Evolutionary conservation across 1,140 invertebrate species (phyloP).

Genomic region (Batillaria attramentaria): DNA sequence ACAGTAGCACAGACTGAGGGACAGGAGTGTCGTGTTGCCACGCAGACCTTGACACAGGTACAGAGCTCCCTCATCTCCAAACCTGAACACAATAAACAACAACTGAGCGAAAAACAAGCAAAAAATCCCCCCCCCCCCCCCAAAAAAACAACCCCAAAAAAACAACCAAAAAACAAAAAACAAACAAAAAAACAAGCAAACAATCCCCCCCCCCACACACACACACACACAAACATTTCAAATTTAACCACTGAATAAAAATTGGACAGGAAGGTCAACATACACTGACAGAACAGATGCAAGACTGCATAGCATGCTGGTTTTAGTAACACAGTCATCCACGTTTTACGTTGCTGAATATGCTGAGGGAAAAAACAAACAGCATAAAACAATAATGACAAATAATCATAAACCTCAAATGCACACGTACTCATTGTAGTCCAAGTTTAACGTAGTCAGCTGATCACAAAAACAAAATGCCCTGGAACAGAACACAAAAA

Average conservation of each 20-base stretch:
- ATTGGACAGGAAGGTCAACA: neutral
- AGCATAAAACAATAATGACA: no score
- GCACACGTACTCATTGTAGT: slow-evolving; percentile 70
- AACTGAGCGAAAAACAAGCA: slow-evolving; percentile 69
- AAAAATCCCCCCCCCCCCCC: neutral
- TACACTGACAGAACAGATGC: neutral
- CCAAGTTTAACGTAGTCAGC: slow-evolving; percentile 62
- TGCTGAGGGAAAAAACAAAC: no score
- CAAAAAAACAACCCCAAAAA: neutral
- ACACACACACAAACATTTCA: neutral
- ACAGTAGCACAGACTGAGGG: slow-evolving; percentile 67
- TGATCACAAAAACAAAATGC: slow-evolving; percentile 53
- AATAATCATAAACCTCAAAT: neutral
- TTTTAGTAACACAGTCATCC: neutral
- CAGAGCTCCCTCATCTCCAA: slow-evolving; percentile 67
- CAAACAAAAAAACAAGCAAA: neutral
- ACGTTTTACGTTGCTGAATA: no score
- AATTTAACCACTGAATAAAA: no score
- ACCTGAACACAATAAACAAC: slow-evolving; percentile 51
- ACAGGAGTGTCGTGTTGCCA: slow-evolving; percentile 62
- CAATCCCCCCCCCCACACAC: slow-evolving; percentile 1
- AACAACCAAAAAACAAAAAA: neutral
- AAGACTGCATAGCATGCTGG: no score
- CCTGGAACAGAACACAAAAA: slow-evolving; percentile 45
- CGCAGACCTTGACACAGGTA: slow-evolving; percentile 65